Percentiles rank a stretch among this genome's conserved stretches.
Evolutionary conservation across 2,797 vertebrate genomes (phyloP).

Genomic region (Myripristis jacobus): DNA sequence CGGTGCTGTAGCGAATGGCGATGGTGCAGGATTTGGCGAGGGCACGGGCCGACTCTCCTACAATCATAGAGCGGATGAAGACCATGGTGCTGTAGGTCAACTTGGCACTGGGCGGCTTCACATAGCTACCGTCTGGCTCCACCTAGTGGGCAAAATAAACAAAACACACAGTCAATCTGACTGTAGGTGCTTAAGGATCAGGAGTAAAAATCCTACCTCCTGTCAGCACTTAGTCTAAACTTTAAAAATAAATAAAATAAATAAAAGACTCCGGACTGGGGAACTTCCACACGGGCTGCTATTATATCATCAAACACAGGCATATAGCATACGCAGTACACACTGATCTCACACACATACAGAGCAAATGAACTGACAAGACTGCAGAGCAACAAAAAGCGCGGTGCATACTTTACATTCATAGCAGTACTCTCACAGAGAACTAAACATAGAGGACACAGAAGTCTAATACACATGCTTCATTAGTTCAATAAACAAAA

Average conservation of each 20-base stretch:
- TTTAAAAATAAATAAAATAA: too few relatives aligned
- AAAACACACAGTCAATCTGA: slow-evolving; percentile 14
- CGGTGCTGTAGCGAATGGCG: slow-evolving; percentile 93
- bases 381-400: not conserved
- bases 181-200: not conserved
- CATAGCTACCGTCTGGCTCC: slow-evolving; percentile 92
- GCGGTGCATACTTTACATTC: not conserved
- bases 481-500: not conserved
- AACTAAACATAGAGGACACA: not conserved
- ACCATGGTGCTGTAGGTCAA: slow-evolving; percentile 99
- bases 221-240: too few relatives aligned
- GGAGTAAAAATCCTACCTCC: not conserved
- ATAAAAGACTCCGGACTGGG: too few relatives aligned
- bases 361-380: not conserved
- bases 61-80: slow-evolving; percentile 94
- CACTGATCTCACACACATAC: not conserved
- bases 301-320: too few relatives aligned
- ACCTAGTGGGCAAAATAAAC: slow-evolving; percentile 81
- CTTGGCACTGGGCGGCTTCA: slow-evolving; percentile 94
- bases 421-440: not conserved
- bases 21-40: slow-evolving; percentile 93
- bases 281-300: too few relatives aligned
- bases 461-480: not conserved
- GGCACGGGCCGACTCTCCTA: slow-evolving; percentile 84
- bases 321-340: not conserved